Evolutionary conservation across 2,888 invertebrate genomes (phyloP), one percentile per base, ranked within the genome.

Genomic region (Baccha elongata): DNA sequence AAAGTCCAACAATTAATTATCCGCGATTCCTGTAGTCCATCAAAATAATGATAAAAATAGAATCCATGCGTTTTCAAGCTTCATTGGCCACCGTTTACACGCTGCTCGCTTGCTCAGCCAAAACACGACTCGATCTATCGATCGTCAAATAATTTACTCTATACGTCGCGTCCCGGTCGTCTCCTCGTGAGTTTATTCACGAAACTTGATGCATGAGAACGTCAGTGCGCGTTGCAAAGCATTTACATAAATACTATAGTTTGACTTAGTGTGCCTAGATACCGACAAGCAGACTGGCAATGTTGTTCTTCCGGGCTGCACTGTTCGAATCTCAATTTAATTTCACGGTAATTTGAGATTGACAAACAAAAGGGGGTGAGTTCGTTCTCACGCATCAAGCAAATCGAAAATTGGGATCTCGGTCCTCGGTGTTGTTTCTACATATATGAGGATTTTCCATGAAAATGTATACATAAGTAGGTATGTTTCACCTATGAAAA

Each of bases 341-440:
- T 83, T 83, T 83, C 78, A 83, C 83, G 78, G 83, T 73, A 83
- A 83, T 83, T 83, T 83, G 83, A 83, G 83, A 83, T 83, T 55
- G 78, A 72, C 78, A 78, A 83, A 78, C 83, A 83, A 83, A n/a
- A 65, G 60, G 68, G 83, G 83, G 83, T 73, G 72, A 73, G 46
- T 62, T 58, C 29, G 52, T 78, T 78, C 83, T 72, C 83, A 78
- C 78, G 83, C 72, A 58, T 58, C 58, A 80, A 35, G 80, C 80
- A 69, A 69, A 80, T 74, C 73, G 62, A 48, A 52, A 64, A 53
- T 53, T 44, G 65, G 26, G 52, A 53, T 37, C 48, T n/a, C n/a
- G n/a, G n/a, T n/a, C n/a, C n/a, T n/a, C n/a, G n/a, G n/a, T n/a
- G n/a, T n/a, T n/a, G n/a, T n/a, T n/a, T n/a, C n/a, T n/a, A n/a